phyloP scores from a whole-genome alignment of 1,140 invertebrate species.

The Trichomalopsis sarcophagae region DNA sequence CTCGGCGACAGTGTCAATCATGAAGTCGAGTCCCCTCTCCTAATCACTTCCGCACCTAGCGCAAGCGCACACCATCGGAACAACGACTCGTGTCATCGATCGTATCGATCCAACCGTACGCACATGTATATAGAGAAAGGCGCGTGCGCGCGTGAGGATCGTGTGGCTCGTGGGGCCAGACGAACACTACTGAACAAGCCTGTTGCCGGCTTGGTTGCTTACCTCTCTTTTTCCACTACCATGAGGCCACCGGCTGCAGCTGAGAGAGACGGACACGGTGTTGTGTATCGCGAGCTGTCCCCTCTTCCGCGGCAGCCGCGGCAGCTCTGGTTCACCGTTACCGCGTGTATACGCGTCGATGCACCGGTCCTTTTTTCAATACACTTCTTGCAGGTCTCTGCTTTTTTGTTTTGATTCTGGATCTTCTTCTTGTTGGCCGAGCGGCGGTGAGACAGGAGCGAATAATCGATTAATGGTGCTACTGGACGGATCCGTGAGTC shows the following conservation, averaged over 20 bases:
- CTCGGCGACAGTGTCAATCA: background rate
- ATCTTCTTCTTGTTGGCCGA: too few relatives aligned
- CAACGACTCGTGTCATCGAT: background rate
- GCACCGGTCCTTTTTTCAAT: background rate
- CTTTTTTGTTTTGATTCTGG: background rate
- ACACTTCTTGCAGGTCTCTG: background rate
- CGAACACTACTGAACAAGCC: background rate
- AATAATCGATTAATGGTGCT: too few relatives aligned
- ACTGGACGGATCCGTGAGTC: too few relatives aligned
- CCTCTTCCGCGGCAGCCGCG: too few relatives aligned
- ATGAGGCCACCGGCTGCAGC: background rate
- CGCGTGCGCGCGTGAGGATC: background rate
- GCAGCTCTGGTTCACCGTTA: background rate
- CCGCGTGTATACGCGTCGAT: background rate
- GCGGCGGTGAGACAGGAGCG: too few relatives aligned
- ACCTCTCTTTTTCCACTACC: slow-evolving; percentile 18
- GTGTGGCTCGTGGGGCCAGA: background rate
- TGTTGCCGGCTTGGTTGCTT: background rate
- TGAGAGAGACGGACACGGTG: background rate
- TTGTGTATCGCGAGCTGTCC: background rate
- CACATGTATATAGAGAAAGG: background rate
- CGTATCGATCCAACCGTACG: background rate
- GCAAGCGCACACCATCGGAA: background rate
- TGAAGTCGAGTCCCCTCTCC: background rate
- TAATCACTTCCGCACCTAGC: background rate